phyloP scores from a whole-genome alignment of 2,113 vertebrate genomes.

The Corythornis madagascariensis region DNA sequence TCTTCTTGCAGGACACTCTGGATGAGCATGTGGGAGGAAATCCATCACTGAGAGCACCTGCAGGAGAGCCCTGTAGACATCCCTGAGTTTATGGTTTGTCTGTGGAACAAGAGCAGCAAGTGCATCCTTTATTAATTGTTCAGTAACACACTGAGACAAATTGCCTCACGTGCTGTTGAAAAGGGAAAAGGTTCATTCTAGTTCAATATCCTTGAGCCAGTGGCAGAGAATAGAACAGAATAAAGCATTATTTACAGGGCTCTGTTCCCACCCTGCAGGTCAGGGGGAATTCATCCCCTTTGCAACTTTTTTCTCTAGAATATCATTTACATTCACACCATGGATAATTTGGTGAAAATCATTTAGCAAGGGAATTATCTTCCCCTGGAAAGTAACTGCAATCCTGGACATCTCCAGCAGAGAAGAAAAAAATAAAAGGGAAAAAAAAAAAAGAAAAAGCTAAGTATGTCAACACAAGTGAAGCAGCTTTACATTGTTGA shows the following conservation, averaged over 20 bases:
- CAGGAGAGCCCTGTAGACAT: background rate
- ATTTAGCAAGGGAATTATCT: background rate
- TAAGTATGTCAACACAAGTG: background rate
- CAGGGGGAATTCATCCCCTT: conserved; percentile 46
- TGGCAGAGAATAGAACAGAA: background rate
- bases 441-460: background rate
- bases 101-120: background rate
- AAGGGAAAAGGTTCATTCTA: background rate
- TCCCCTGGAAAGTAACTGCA: background rate
- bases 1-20: background rate
- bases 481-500: conserved; percentile 22
- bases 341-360: background rate
- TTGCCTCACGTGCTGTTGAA: background rate
- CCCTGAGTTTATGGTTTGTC: background rate
- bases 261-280: conserved; percentile 27
- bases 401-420: background rate
- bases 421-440: background rate
- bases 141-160: conserved; percentile 11
- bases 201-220: background rate
- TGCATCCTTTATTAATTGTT: background rate
- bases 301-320: conserved; percentile 57
- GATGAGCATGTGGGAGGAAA: background rate
- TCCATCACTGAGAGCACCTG: background rate
- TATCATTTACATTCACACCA: conserved; percentile 37
- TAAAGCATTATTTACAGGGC: conserved; percentile 46